A percentile compares a stretch with the other conserved stretches of the same genome.
Evolutionary conservation across 2,797 vertebrate species (phyloP).

Genomic region (Mormyrops boulengeri): DNA sequence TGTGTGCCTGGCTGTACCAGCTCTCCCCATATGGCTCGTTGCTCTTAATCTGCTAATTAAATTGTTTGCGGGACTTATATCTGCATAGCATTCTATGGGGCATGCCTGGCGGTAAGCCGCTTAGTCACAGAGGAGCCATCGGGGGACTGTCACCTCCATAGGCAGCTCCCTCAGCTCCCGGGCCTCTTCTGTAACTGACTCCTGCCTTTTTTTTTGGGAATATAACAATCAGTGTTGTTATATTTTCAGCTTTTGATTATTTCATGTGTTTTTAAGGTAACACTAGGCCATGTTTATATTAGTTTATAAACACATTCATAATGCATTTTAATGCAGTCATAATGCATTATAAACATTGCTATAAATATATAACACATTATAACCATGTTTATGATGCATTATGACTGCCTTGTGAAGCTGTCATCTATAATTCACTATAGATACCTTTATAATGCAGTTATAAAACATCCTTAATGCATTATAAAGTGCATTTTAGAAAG

Average conservation of each 20-base stretch:
- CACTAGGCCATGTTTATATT: not conserved
- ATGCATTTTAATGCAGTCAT: not conserved
- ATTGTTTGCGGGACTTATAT: constrained; percentile 30
- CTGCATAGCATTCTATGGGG: not conserved
- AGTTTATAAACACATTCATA: not conserved
- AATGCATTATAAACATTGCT: not conserved
- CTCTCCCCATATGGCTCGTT: constrained; percentile 18
- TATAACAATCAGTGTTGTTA: constrained; percentile 9
- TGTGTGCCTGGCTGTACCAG: constrained; percentile 14
- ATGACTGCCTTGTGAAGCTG: not conserved
- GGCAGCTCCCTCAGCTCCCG: not conserved
- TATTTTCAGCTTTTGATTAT: not conserved
- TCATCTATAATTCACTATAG: not conserved
- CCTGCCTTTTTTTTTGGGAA: constrained; percentile 6
- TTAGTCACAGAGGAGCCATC: constrained; percentile 24
- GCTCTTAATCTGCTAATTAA: constrained; percentile 38
- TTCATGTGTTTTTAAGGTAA: constrained; percentile 2
- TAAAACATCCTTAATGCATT: not conserved
- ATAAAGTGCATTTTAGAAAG: not conserved
- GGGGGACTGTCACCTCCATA: constrained; percentile 1
- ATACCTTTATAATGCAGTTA: not conserved
- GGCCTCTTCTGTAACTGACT: constrained; percentile 3
- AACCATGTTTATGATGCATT: not conserved
- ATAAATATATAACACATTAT: not conserved
- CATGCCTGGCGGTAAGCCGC: constrained; percentile 23